phyloP scores from a whole-genome alignment of 2,113 vertebrate species.

The Gymnogyps californianus region DNA sequence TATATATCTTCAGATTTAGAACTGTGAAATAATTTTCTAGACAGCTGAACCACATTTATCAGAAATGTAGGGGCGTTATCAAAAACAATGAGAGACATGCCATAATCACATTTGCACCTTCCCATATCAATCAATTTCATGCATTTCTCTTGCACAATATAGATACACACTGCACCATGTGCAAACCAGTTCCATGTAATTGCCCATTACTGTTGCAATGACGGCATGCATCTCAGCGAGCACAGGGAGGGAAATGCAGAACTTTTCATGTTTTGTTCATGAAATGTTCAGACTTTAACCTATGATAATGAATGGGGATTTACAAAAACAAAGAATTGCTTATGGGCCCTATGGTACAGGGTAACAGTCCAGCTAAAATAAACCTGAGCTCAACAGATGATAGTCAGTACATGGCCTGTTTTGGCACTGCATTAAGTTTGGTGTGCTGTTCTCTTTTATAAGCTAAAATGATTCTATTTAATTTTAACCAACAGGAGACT shows the following conservation, averaged over 20 bases:
- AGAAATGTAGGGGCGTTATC: neutral
- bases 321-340: neutral
- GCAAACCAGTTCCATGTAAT: neutral
- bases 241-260: neutral
- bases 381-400: neutral
- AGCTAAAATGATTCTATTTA: neutral
- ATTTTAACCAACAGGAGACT: neutral
- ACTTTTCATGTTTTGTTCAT: neutral
- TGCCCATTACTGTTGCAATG: neutral
- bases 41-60: slow-evolving; percentile 24
- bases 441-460: neutral
- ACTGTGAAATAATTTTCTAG: neutral
- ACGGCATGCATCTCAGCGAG: neutral
- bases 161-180: neutral
- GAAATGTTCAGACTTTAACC: neutral
- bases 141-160: neutral
- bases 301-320: neutral
- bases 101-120: neutral
- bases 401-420: neutral
- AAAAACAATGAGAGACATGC: neutral
- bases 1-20: neutral
- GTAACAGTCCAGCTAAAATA: neutral
- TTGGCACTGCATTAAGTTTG: neutral
- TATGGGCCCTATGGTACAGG: neutral
- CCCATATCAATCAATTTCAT: slow-evolving; percentile 9